Conservation (phyloP, 1,140 invertebrate genomes). For the Macrosteles quadrilineatus region DNA sequence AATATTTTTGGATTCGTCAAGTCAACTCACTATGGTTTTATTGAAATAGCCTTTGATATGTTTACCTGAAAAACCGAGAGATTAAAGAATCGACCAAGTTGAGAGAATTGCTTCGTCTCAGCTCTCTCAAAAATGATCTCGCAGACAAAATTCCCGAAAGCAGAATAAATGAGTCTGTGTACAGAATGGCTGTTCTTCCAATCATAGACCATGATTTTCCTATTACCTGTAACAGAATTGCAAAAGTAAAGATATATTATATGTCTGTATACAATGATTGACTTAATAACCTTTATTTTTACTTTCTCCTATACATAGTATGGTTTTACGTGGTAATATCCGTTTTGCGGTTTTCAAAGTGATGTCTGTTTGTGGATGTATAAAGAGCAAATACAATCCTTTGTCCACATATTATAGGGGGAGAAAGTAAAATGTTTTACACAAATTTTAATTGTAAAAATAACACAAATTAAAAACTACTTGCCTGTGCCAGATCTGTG, state of each 20-base stretch:
- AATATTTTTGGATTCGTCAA: too few species aligned
- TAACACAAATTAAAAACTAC: too few species aligned
- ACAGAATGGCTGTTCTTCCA: constrained; percentile 68
- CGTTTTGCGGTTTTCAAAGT: too few species aligned
- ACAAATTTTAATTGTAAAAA: not conserved
- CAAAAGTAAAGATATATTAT: constrained; percentile 4
- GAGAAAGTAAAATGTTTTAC: not conserved
- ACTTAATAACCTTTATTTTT: too few species aligned
- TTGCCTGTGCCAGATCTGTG: constrained; percentile 64
- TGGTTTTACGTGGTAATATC: too few species aligned
- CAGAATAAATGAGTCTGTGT: constrained; percentile 75
- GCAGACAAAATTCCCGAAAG: constrained; percentile 68
- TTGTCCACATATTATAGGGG: too few species aligned
- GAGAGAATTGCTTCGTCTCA: constrained; percentile 8
- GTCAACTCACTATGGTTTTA: too few species aligned
- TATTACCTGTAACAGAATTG: constrained; percentile 53
- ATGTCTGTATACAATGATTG: too few species aligned
- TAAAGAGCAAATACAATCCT: too few species aligned
- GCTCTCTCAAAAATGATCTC: constrained; percentile 57
- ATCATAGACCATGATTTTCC: constrained; percentile 67
- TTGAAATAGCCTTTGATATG: too few species aligned
- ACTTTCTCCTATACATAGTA: too few species aligned
- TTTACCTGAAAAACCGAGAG: constrained; percentile 31
- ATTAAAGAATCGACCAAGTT: constrained; percentile 13
- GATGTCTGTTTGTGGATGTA: too few species aligned